phyloP scores from a whole-genome alignment of 2,888 invertebrate species.

The Tribolium freemani region DNA sequence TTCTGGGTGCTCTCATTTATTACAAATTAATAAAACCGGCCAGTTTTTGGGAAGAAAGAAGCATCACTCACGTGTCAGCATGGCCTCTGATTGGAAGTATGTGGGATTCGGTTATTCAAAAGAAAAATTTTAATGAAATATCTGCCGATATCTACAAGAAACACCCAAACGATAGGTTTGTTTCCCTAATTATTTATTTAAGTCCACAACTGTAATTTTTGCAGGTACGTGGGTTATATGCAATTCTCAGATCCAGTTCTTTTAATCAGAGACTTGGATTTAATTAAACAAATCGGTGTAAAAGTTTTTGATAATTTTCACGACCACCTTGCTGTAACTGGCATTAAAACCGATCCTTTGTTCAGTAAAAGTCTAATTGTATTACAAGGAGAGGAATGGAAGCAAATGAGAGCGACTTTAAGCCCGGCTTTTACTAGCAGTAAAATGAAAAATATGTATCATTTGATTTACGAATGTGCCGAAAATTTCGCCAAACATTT shows the following conservation, averaged over 20 bases:
- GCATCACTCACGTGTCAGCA: background rate
- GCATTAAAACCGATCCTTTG: conserved; percentile 66
- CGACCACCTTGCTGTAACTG: conserved; percentile 59
- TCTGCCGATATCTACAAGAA: background rate
- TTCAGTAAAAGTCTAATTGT: conserved; percentile 65
- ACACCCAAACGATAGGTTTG: background rate
- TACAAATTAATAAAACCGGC: conserved; percentile 1
- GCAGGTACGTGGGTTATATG: conserved; percentile 51
- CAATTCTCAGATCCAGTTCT: conserved; percentile 64
- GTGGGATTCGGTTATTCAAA: background rate
- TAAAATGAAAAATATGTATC: conserved; percentile 68
- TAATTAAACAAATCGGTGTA: conserved; percentile 72
- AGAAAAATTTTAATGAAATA: background rate
- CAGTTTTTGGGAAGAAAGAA: background rate
- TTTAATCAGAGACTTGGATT: conserved; percentile 70
- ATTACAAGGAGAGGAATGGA: conserved; percentile 54
- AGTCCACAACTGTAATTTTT: background rate
- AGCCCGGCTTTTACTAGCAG: conserved; percentile 68
- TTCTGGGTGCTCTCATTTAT: background rate
- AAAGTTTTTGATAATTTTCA: conserved; percentile 73
- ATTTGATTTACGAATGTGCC: conserved; percentile 56
- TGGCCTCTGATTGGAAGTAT: conserved; percentile 15
- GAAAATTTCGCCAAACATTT: conserved; percentile 46
- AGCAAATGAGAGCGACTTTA: conserved; percentile 66
- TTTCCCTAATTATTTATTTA: background rate